These are phyloP conservation scores for Melanocharis versteri DNA, from an alignment of 2,113 vertebrate species.

Conservation along the genomic window DNA sequence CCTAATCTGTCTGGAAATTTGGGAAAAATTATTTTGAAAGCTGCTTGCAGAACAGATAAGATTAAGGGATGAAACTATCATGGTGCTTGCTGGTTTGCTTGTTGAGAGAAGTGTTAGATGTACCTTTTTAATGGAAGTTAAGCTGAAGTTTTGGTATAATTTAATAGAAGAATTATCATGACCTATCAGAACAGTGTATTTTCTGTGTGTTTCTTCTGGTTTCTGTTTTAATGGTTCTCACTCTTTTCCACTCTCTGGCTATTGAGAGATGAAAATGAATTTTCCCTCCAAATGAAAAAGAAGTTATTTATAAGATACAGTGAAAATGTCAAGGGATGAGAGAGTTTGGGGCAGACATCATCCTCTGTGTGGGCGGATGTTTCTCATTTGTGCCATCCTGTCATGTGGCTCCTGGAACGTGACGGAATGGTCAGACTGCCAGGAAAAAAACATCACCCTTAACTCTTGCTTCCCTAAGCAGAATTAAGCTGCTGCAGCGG, in stretches of 20 bases:
- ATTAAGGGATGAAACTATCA: background rate
- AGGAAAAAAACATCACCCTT: constrained; percentile 7
- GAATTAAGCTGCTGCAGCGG: background rate
- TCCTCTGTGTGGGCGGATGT: background rate
- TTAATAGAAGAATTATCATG: background rate
- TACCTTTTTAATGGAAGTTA: background rate
- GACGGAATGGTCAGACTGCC: constrained; percentile 1
- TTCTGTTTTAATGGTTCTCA: background rate
- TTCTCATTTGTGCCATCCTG: constrained; percentile 38
- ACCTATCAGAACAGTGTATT: background rate
- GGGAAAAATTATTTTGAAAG: background rate
- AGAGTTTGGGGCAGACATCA: background rate
- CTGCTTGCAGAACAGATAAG: background rate
- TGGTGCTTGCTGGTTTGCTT: background rate
- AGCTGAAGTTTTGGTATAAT: background rate
- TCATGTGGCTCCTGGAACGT: constrained; percentile 36
- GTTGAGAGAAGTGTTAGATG: background rate
- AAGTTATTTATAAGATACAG: background rate
- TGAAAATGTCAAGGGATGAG: constrained; percentile 27
- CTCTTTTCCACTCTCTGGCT: background rate
- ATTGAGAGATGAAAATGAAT: background rate
- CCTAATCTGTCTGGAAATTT: background rate
- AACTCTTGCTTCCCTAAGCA: background rate
- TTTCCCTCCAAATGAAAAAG: background rate
- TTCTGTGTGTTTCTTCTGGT: background rate